Evolutionary conservation across 2,113 vertebrate species (phyloP), one percentile per base, ranked within the genome.

Genomic region (Esox niger): DNA sequence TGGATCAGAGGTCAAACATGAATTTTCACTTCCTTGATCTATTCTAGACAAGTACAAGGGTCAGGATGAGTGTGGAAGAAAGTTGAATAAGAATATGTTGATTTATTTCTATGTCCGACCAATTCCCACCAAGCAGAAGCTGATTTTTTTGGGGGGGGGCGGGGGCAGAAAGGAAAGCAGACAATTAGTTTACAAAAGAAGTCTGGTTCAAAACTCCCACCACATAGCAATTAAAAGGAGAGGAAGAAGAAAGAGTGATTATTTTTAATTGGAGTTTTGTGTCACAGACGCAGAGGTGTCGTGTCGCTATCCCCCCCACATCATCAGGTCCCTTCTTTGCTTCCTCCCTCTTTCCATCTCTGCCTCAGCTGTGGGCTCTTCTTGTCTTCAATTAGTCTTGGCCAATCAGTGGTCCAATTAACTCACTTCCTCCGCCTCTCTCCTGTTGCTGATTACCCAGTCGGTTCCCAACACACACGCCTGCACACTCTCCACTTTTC

Each of bases 381-480:
- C 71, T 71, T n/a, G n/a, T n/a, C n/a, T n/a, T 72, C 78, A 77
- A 77, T 85, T 85, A 81, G 79, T 77, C 65, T 73, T 56, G 38
- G 70, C 83, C 83, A 85, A 85, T 85, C 78, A 65, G 79, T 63
- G 59, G 78, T 57, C 72, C 71, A 85, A 79, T 85, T 76, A 77
- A 70, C 64, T 68, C 71, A 79, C 77, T 77, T 61, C 49, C 33
- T 70, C 25, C 54, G 66, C 74, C 62, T 69, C 57, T 49, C 11
- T 65, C 49, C 71, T 73, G 68, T 71, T 17, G 54, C 73, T 81
- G 77, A 79, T 85, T 82, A 64, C 30, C 20, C 38, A 81, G 69
- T 82, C 72, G 71, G 80, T 76, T 77, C 75, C 10, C 52, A 55
- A 35, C 64, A 33, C 47, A 26, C 47, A 25, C 8, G 23, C 49